Evolutionary conservation across 1,140 invertebrate species (phyloP).

Genomic region (Macrobrachium nipponense): DNA sequence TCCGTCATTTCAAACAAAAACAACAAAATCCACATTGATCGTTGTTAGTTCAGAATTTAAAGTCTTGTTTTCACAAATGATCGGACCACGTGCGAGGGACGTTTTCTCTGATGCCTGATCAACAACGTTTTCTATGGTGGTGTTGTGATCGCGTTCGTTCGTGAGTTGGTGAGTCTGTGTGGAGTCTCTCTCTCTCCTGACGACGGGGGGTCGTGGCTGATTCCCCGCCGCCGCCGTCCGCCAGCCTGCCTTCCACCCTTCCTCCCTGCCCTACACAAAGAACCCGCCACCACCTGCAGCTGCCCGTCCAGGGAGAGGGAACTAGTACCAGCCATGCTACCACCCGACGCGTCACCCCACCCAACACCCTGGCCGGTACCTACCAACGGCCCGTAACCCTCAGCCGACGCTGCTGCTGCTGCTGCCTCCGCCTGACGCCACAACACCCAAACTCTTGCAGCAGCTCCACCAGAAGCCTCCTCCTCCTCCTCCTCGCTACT

Average conservation of each 20-base stretch:
- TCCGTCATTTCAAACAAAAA: conserved; percentile 29
- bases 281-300: conserved; percentile 58
- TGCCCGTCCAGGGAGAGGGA: conserved; percentile 1
- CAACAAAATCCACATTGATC: conserved; percentile 19
- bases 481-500: not conserved
- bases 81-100: conserved; percentile 56
- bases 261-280: conserved; percentile 44
- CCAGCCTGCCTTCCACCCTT: not conserved
- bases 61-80: conserved; percentile 49
- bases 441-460: not conserved
- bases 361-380: not conserved
- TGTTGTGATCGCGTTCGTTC: conserved; percentile 12
- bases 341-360: not conserved
- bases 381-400: conserved; percentile 6
- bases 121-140: conserved; percentile 41
- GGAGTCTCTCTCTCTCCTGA: conserved; percentile 41
- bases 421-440: not conserved
- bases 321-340: not conserved
- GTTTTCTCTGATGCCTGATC: conserved; percentile 29
- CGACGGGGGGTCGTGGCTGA: conserved; percentile 50
- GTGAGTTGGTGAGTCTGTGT: not conserved
- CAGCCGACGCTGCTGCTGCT: not conserved
- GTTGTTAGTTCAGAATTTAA: conserved; percentile 26
- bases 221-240: conserved; percentile 14
- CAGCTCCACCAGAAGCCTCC: not conserved